Evolutionary conservation across 2,888 invertebrate genomes (phyloP).

Genomic region (Rhagonycha lutea): DNA sequence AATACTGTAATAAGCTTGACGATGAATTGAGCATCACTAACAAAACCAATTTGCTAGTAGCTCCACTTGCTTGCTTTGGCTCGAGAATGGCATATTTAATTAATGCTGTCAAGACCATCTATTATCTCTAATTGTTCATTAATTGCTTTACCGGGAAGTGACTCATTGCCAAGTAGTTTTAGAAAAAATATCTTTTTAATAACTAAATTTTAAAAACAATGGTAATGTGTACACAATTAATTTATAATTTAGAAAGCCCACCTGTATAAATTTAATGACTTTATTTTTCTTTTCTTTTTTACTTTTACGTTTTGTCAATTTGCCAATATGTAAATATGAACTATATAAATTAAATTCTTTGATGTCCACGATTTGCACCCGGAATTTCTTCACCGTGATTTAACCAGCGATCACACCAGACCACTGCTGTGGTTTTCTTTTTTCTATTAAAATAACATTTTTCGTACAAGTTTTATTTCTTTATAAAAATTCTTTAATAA

Average conservation of each 20-base stretch:
- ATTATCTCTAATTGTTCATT: conserved; percentile 20
- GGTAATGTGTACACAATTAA: neutral
- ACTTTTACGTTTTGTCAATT: no score
- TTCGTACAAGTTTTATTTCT: neutral
- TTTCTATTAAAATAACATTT: neutral
- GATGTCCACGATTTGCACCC: no score
- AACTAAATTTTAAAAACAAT: neutral
- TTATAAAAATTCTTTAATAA: neutral
- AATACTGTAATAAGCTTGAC: conserved; percentile 16
- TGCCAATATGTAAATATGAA: no score
- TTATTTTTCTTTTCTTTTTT: neutral
- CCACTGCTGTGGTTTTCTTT: no score
- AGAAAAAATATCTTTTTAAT: neutral
- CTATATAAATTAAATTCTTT: no score
- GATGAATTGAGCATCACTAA: conserved; percentile 16
- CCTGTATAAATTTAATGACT: neutral
- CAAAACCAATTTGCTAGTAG: conserved; percentile 21
- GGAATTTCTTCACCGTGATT: no score
- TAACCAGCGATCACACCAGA: no score
- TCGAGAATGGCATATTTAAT: conserved; percentile 22
- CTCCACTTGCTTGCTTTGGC: conserved; percentile 13
- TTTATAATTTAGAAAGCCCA: neutral
- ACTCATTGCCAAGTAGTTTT: neutral
- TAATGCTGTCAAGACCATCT: conserved; percentile 23
- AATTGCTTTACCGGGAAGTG: conserved; percentile 6